Percentiles rank a stretch among this genome's conserved stretches.
Evolutionary conservation across 2,797 vertebrate genomes (phyloP).

Genomic region (Labeo calbasu): DNA sequence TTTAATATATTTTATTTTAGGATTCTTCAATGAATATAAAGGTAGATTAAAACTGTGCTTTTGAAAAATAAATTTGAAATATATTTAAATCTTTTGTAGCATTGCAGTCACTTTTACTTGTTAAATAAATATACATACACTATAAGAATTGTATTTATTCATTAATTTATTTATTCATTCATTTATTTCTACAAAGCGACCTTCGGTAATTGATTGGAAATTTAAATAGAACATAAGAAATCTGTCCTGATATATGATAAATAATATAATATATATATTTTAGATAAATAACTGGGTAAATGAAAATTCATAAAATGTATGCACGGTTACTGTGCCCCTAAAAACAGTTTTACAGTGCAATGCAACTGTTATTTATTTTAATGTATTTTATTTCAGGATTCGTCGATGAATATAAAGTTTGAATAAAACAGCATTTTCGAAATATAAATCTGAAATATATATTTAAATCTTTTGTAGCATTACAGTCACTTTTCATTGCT

Average conservation of each 20-base stretch:
- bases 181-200: not conserved
- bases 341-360: not conserved
- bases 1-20: not conserved
- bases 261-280: not conserved
- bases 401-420: not conserved
- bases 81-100: not conserved
- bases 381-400: not conserved
- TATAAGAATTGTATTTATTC: too few species aligned
- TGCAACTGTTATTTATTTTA: not conserved
- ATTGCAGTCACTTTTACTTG: not conserved
- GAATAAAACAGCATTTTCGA: not conserved
- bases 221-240: too few species aligned
- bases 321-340: not conserved
- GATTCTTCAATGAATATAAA: not conserved
- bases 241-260: not conserved
- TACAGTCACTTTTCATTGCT: not conserved
- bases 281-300: conserved; percentile 1
- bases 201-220: too few species aligned
- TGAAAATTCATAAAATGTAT: not conserved
- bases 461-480: too few species aligned
- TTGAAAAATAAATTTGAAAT: not conserved
- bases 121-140: not conserved
- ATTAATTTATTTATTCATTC: not conserved
- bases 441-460: not conserved
- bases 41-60: not conserved